Conservation (phyloP, 1,140 invertebrate genomes). For the Calliphora vicina region DNA sequence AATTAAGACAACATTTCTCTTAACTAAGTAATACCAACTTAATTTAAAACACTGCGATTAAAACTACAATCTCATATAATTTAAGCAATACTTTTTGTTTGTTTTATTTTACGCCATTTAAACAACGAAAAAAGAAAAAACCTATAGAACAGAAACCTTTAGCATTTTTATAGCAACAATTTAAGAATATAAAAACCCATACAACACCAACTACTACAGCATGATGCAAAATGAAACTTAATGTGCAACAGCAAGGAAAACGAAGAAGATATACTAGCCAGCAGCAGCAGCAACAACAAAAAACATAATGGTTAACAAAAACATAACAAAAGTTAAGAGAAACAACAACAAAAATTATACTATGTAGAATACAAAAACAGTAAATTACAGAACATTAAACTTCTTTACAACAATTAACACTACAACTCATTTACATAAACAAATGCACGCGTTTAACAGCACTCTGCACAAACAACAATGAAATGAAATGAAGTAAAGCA, state of each 20-base stretch:
- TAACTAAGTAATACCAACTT: background rate
- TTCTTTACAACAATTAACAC: conserved; percentile 30
- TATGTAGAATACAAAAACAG: background rate
- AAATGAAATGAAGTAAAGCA: background rate
- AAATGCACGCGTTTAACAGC: conserved; percentile 10
- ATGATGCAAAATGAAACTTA: background rate
- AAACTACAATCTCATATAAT: background rate
- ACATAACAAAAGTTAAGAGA: background rate
- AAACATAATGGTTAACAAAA: too few species aligned
- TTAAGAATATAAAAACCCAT: background rate
- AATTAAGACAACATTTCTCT: background rate
- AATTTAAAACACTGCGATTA: background rate
- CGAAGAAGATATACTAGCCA: background rate
- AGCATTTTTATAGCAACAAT: background rate
- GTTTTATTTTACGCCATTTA: too few species aligned
- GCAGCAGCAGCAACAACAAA: background rate
- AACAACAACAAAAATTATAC: background rate
- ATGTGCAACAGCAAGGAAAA: background rate
- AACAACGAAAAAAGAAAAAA: too few species aligned
- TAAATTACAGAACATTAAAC: conserved; percentile 35
- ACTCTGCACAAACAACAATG: background rate
- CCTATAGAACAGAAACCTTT: background rate
- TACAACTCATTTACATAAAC: conserved; percentile 34
- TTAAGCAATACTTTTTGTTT: too few species aligned
- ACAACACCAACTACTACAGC: background rate